Evolutionary conservation across 1,140 invertebrate genomes (phyloP).

Genomic region (Zaprionus ghesquierei): DNA sequence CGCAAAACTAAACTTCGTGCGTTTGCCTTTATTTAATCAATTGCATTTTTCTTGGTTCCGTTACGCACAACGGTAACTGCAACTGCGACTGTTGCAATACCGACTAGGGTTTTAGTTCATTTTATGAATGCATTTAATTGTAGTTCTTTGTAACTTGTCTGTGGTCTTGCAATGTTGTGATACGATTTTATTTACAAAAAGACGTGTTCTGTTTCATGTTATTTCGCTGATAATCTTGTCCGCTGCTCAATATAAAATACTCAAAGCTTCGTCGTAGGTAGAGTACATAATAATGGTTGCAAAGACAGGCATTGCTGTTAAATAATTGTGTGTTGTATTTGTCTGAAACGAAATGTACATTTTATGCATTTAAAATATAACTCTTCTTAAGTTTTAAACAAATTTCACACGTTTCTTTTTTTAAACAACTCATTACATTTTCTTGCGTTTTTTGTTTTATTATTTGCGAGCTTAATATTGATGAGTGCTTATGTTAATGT

Average conservation of each 20-base stretch:
- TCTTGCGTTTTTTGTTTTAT: constrained; percentile 18
- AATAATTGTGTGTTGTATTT: constrained; percentile 28
- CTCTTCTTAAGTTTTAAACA: constrained; percentile 41
- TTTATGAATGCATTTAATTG: constrained; percentile 68
- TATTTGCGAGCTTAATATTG: constrained; percentile 30
- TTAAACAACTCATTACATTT: constrained; percentile 35
- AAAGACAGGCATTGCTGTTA: constrained; percentile 4
- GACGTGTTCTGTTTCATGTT: constrained; percentile 26
- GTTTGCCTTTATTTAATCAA: constrained; percentile 70
- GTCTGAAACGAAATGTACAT: constrained; percentile 47
- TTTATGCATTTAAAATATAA: constrained; percentile 40
- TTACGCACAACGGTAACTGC: constrained; percentile 18
- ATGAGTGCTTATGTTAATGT: constrained; percentile 19
- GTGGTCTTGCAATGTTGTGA: constrained; percentile 35
- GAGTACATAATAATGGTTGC: constrained; percentile 1
- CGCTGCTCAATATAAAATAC: constrained; percentile 34
- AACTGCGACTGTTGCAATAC: constrained; percentile 51
- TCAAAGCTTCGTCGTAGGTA: background rate
- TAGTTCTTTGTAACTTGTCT: constrained; percentile 43
- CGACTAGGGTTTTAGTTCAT: constrained; percentile 68
- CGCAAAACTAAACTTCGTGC: constrained; percentile 73
- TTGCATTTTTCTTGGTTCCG: constrained; percentile 46
- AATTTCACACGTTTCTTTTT: constrained; percentile 38
- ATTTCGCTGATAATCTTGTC: constrained; percentile 38
- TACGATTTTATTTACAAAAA: constrained; percentile 77